A percentile compares a stretch with the other conserved stretches of the same genome.
phyloP scores from a whole-genome alignment of 2,113 vertebrate genomes.

The Phalacrocorax carbo region DNA sequence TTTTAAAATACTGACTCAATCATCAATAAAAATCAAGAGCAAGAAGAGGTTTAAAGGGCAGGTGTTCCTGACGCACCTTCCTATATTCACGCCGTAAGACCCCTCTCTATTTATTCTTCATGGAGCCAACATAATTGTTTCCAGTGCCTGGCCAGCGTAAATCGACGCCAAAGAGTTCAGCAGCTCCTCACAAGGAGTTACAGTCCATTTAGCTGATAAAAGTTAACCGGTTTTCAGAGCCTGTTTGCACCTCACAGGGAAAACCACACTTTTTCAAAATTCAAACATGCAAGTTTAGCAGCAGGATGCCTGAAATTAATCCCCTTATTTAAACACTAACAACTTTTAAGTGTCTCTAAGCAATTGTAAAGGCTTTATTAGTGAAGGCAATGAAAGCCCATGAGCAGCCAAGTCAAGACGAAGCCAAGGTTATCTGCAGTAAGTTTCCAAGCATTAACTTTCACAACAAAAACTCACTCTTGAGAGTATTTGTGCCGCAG shows the following conservation, averaged over 20 bases:
- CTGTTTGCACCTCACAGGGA: not conserved
- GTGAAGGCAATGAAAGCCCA: not conserved
- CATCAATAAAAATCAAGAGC: not conserved
- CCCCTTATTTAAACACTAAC: conserved; percentile 35
- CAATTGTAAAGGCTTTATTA: conserved; percentile 9
- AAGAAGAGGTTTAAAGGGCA: not conserved
- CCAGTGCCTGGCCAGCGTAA: not conserved
- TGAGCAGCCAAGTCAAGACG: not conserved
- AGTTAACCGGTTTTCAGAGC: not conserved
- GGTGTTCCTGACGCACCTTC: not conserved
- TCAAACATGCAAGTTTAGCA: not conserved
- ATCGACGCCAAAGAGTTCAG: not conserved
- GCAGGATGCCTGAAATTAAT: conserved; percentile 24
- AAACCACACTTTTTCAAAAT: not conserved
- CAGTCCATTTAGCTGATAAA: not conserved
- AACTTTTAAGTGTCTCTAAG: conserved; percentile 4
- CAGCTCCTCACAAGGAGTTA: not conserved
- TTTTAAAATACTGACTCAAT: not conserved
- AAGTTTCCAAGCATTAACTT: not conserved
- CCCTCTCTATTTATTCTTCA: not conserved
- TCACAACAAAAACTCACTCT: not conserved
- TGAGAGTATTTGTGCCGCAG: not conserved
- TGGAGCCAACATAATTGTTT: not conserved
- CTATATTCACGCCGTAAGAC: not conserved
- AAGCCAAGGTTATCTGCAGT: not conserved